phyloP scores from a whole-genome alignment of 2,888 invertebrate genomes.

The Eulithis prunata region DNA sequence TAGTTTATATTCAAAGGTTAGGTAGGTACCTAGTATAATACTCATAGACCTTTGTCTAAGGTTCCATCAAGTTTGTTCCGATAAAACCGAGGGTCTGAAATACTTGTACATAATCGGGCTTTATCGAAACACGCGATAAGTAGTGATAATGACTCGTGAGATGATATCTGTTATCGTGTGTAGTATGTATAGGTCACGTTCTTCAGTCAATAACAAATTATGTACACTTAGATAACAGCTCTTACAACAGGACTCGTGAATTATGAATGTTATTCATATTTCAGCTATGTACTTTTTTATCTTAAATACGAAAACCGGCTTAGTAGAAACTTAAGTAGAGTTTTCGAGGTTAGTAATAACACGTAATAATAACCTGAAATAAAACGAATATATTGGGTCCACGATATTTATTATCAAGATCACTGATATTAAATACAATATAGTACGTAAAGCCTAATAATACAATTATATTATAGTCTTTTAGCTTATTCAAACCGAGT shows the following conservation, averaged over 20 bases:
- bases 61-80: too few species aligned
- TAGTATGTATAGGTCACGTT: conserved; percentile 36
- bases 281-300: too few species aligned
- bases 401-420: conserved; percentile 28
- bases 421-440: conserved; percentile 13
- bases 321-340: too few species aligned
- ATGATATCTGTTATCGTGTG: conserved; percentile 38
- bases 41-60: too few species aligned
- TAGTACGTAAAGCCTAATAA: conserved; percentile 6
- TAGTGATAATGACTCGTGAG: conserved; percentile 27
- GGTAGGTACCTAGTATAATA: too few species aligned
- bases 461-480: conserved; percentile 3
- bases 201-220: conserved; percentile 18
- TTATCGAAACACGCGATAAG: conserved; percentile 21
- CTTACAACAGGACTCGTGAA: conserved; percentile 5
- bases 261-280: background rate
- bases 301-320: too few species aligned
- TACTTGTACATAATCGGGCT: background rate
- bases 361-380: background rate
- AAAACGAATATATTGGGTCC: conserved; percentile 15
- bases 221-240: conserved; percentile 13
- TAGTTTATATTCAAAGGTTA: too few species aligned
- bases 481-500: background rate
- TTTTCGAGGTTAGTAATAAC: too few species aligned
- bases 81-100: too few species aligned